Percentiles rank a stretch among this genome's conserved stretches.
These are phyloP conservation scores for Apamea monoglypha DNA, from an alignment of 2,888 invertebrate genomes.

Conservation along the genomic window DNA sequence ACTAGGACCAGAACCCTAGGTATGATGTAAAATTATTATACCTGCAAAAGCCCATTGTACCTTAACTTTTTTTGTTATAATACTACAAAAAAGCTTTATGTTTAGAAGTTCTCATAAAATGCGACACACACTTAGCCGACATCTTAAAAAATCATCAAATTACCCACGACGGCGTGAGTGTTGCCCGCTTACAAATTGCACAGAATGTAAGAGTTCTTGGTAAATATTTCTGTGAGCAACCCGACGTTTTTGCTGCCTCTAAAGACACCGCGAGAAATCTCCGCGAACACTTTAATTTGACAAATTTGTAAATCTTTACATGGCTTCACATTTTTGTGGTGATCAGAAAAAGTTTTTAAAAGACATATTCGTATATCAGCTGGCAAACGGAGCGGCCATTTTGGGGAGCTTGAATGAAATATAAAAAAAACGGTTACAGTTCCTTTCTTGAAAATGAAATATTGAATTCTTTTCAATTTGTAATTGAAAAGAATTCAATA, in stretches of 20 bases:
- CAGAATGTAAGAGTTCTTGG: conserved; percentile 60
- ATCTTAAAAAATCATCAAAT: conserved; percentile 58
- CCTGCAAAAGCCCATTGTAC: not conserved
- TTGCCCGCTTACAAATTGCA: conserved; percentile 64
- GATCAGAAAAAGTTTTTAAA: conserved; percentile 23
- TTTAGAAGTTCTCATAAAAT: conserved; percentile 38
- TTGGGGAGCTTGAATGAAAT: conserved; percentile 10
- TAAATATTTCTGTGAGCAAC: conserved; percentile 59
- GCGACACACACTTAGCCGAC: conserved; percentile 35
- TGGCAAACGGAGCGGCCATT: conserved; percentile 30
- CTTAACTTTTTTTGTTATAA: not conserved
- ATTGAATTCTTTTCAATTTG: not conserved
- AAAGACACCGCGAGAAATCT: conserved; percentile 59
- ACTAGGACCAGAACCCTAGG: too few relatives aligned
- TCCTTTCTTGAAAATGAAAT: conserved; percentile 31
- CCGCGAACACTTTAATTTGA: conserved; percentile 69
- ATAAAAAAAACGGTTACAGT: conserved; percentile 5
- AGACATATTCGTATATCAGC: conserved; percentile 34
- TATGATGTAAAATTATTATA: not conserved
- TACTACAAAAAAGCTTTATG: conserved; percentile 9
- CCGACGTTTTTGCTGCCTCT: conserved; percentile 52
- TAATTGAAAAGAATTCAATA: not conserved
- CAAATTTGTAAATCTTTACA: conserved; percentile 67
- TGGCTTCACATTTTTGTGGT: conserved; percentile 30
- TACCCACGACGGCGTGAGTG: conserved; percentile 42